Evolutionary conservation across 2,888 invertebrate species (phyloP), one percentile per base, ranked within the genome.

Genomic region (Chirona hameri): DNA sequence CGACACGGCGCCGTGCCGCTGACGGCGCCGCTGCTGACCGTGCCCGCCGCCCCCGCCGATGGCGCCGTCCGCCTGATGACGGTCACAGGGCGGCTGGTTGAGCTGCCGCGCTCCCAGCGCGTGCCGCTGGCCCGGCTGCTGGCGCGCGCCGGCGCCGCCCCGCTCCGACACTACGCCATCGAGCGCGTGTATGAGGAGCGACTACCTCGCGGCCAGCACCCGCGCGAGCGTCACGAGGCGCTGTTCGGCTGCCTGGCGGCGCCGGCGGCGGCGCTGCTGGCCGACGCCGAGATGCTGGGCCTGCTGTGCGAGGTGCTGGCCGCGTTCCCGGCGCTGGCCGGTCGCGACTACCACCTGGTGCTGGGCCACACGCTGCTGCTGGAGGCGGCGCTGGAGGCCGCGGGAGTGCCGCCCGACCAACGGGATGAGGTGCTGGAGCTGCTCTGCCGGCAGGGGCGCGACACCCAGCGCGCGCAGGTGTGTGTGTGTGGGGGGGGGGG

Each of bases 231-330:
- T 31, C 92, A 93, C 82, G 97, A 97, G 88, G 96, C 96, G 88
- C 95, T 95, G 1, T 97, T 97, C 88, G 98, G 98, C 88, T 95
- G 98, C 83, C 93, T 98, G 57, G 93, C 94, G 9, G 92, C 95
- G 3, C 52, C 80, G 80, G 90, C 91, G 83, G 93, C 91, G 83
- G 91, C 92, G 85, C 89, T 94, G 55, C 91, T 96, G 88, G 91
- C 93, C 0, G 97, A 98, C 87, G 95, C 96, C 0, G 98, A 98
- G 87, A 88, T 97, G 0, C 88, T 98, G 18, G 92, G 92, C 0
- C 91, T 96, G 0, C 92, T 93, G 0, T 92, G 92, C 87, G 93
- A 95, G 88, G 91, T 95, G 76, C 90, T 93, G 79, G 91, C 91
- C 82, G 92, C 93, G 86, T 90, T 95, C 85, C 92, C 93, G 0